Percentiles rank a stretch among this genome's conserved stretches.
Conservation (phyloP, 2,113 vertebrate genomes). For the Marcusenius ussheri region DNA sequence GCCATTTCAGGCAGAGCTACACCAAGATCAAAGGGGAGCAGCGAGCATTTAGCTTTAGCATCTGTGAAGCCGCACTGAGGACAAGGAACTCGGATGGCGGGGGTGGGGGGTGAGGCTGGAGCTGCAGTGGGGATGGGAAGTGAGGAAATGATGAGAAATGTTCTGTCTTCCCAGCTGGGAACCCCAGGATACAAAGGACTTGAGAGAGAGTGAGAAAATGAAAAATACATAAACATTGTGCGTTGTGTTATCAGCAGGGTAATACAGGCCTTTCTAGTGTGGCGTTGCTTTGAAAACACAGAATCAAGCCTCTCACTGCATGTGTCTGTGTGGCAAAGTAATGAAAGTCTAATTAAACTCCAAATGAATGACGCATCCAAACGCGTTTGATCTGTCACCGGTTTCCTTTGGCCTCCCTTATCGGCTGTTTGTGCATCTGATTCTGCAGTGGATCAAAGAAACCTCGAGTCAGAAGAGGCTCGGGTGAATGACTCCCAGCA, state of each 20-base stretch:
- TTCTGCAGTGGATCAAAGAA: not conserved
- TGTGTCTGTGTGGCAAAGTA: not conserved
- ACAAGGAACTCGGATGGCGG: too few species aligned
- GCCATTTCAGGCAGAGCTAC: not conserved
- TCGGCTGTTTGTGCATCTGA: constrained; percentile 16
- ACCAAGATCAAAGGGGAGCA: not conserved
- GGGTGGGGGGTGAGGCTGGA: not conserved
- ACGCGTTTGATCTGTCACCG: not conserved
- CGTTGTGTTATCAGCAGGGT: not conserved
- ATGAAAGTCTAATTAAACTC: not conserved
- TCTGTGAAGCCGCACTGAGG: not conserved
- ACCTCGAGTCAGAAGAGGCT: not conserved
- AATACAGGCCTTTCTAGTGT: not conserved
- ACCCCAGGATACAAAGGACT: not conserved
- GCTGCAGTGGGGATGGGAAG: not conserved
- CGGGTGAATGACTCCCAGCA: not conserved
- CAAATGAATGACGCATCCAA: not conserved
- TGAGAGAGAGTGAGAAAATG: not conserved
- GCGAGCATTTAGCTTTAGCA: not conserved
- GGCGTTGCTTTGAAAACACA: not conserved
- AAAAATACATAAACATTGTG: not conserved
- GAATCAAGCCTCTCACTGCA: not conserved
- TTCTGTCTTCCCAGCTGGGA: not conserved
- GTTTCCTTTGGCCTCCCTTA: not conserved
- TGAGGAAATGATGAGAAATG: not conserved